phyloP scores from a whole-genome alignment of 37 sponge, comb jelly and placozoan species.

The Cladorhizidae sp. region DNA sequence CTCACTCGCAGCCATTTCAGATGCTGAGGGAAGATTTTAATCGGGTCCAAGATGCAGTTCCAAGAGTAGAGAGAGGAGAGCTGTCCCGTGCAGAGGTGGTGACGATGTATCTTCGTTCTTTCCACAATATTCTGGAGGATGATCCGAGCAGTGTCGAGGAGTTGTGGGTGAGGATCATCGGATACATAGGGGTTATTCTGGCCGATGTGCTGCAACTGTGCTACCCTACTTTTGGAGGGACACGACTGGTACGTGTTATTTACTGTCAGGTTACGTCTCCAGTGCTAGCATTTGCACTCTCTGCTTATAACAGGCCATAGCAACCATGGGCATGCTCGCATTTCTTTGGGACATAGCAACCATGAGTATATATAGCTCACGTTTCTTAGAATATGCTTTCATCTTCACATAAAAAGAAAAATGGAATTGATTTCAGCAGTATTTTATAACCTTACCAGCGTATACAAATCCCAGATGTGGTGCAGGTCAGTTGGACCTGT shows the following conservation, averaged over 20 bases:
- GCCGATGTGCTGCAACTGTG: constrained; percentile 8
- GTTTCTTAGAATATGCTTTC: too few relatives aligned
- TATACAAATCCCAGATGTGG: too few relatives aligned
- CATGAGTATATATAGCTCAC: too few relatives aligned
- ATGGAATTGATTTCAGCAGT: too few relatives aligned
- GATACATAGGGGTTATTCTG: constrained; percentile 4
- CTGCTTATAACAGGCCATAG: too few relatives aligned
- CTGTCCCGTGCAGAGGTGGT: constrained; percentile 13
- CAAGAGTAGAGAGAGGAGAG: not conserved
- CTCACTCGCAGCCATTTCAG: not conserved
- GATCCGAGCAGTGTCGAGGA: constrained; percentile 12
- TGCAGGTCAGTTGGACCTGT: too few relatives aligned
- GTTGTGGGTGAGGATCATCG: not conserved
- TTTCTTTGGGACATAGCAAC: too few relatives aligned
- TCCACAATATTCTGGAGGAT: constrained; percentile 27
- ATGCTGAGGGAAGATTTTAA: not conserved
- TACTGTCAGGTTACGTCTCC: too few relatives aligned
- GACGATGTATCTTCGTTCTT: constrained; percentile 31
- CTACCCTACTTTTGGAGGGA: not conserved
- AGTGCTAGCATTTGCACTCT: too few relatives aligned
- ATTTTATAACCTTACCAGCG: too few relatives aligned
- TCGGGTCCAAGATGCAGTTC: not conserved
- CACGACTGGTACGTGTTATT: constrained; percentile 5
- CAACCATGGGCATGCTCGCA: too few relatives aligned
- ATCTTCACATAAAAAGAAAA: too few relatives aligned